phyloP scores from a whole-genome alignment of 2,797 vertebrate genomes.

The Melanotaenia boesemani region DNA sequence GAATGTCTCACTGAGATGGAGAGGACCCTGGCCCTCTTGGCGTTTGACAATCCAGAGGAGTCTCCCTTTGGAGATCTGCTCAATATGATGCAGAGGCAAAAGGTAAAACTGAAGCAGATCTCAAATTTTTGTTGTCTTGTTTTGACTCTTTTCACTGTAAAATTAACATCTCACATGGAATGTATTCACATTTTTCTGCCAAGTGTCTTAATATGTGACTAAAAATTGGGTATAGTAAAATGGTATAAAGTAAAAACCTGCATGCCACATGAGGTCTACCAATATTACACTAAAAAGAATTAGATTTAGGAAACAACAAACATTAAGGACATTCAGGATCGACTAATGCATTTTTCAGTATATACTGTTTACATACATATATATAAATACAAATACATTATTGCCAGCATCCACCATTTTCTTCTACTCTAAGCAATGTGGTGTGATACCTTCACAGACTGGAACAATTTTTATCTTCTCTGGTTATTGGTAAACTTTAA shows the following conservation, averaged over 20 bases:
- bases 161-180: background rate
- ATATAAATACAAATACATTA: too few relatives aligned
- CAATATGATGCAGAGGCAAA: conserved; percentile 98
- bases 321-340: too few relatives aligned
- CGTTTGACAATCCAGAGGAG: conserved; percentile 97
- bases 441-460: too few relatives aligned
- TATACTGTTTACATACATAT: too few relatives aligned
- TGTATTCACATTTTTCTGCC: background rate
- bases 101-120: conserved; percentile 79
- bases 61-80: conserved; percentile 98
- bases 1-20: conserved; percentile 99
- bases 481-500: too few relatives aligned
- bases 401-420: too few relatives aligned
- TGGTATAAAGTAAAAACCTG: background rate
- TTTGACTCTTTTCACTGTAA: background rate
- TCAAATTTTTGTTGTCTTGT: background rate
- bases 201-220: background rate
- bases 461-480: too few relatives aligned
- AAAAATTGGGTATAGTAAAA: background rate
- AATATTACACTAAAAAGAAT: too few relatives aligned
- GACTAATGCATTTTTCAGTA: too few relatives aligned
- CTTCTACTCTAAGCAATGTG: too few relatives aligned
- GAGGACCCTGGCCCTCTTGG: conserved; percentile 93
- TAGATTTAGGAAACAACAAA: too few relatives aligned
- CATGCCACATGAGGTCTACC: too few relatives aligned